phyloP scores from a whole-genome alignment of 2,888 invertebrate genomes.

The Pheosia tremula region DNA sequence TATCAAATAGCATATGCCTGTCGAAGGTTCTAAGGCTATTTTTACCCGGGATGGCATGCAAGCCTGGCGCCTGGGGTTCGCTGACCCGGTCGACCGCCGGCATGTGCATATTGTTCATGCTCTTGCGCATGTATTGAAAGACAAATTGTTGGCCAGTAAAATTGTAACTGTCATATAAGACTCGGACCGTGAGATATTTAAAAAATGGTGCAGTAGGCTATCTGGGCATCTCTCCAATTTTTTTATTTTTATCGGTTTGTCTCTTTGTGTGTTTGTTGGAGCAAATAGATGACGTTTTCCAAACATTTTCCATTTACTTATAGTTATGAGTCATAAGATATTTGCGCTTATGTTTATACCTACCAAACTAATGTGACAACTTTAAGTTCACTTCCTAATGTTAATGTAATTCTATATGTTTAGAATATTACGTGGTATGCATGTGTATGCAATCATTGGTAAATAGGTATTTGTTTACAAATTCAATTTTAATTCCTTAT shows the following conservation, averaged over 20 bases:
- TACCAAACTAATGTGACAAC: background rate
- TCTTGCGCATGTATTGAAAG: conserved; percentile 3
- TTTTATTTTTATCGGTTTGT: too few species aligned
- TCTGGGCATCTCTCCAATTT: too few species aligned
- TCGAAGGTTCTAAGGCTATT: conserved; percentile 41
- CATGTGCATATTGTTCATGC: conserved; percentile 27
- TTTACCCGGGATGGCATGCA: conserved; percentile 58
- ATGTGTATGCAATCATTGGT: background rate
- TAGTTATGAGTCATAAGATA: background rate
- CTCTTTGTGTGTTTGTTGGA: too few species aligned
- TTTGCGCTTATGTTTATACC: background rate
- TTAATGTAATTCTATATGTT: background rate
- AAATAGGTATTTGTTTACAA: too few species aligned
- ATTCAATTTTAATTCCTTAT: too few species aligned
- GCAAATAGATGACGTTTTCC: background rate
- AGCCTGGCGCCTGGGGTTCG: conserved; percentile 55
- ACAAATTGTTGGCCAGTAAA: background rate
- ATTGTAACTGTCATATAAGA: too few species aligned
- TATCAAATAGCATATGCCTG: conserved; percentile 35
- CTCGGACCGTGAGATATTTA: too few species aligned
- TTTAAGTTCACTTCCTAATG: background rate
- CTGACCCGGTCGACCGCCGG: conserved; percentile 44
- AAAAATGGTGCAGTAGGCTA: too few species aligned
- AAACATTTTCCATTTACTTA: background rate
- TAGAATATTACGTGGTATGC: background rate